Conservation (phyloP, 2,113 vertebrate genomes). For the Neodon shergylaensis region DNA sequence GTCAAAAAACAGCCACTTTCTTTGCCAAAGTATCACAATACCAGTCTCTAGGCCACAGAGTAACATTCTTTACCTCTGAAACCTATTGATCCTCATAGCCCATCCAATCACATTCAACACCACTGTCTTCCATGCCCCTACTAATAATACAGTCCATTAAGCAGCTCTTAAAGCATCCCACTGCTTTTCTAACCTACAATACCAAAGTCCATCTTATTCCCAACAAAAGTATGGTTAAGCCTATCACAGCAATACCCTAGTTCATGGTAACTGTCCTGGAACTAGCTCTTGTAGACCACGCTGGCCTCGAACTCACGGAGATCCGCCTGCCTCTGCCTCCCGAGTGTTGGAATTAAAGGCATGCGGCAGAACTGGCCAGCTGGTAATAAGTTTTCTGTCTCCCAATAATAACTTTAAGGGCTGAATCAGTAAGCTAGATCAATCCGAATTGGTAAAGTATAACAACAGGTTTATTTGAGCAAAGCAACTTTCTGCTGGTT, state of each 20-base stretch:
- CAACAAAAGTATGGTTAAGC: neutral
- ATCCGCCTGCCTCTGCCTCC: too few relatives aligned
- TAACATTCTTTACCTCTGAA: neutral
- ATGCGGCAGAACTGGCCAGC: too few relatives aligned
- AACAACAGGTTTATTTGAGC: neutral
- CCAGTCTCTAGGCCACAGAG: neutral
- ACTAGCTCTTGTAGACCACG: too few relatives aligned
- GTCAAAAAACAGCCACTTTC: neutral
- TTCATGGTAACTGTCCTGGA: neutral
- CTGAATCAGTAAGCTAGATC: neutral
- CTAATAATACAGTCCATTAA: neutral
- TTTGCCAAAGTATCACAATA: neutral
- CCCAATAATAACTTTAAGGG: neutral
- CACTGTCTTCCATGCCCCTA: neutral
- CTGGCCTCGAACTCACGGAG: too few relatives aligned
- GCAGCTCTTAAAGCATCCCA: neutral
- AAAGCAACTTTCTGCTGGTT: neutral
- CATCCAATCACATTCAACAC: neutral
- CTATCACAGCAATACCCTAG: neutral
- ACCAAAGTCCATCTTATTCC: neutral
- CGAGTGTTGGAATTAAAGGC: too few relatives aligned
- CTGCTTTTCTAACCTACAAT: too few relatives aligned
- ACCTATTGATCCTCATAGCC: neutral
- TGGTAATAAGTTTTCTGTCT: neutral
- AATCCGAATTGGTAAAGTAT: neutral